phyloP scores from a whole-genome alignment of 2,888 invertebrate species.

The Eristalis pertinax region DNA sequence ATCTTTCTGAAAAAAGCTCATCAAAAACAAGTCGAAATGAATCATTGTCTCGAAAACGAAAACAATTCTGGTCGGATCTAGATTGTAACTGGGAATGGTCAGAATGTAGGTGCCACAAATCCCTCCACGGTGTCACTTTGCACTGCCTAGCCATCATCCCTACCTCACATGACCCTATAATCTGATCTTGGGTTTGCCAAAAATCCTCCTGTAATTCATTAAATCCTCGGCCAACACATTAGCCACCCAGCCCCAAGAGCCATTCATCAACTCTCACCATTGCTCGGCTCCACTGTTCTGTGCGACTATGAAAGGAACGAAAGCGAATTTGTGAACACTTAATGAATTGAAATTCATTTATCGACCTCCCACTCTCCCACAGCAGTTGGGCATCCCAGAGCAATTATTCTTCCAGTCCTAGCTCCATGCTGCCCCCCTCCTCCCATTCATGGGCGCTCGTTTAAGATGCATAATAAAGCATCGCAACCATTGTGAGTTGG shows the following conservation, averaged over 20 bases:
- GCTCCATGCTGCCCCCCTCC: neutral
- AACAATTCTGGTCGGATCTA: no score
- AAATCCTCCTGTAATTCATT: neutral
- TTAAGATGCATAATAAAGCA: constrained; percentile 46
- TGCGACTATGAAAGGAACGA: constrained; percentile 5
- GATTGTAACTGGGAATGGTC: no score
- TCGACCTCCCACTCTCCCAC: constrained; percentile 24
- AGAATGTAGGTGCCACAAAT: no score
- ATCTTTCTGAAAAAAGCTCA: no score
- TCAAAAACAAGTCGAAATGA: no score
- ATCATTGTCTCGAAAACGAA: no score
- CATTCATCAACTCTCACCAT: neutral
- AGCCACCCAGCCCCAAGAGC: neutral
- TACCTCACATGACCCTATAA: neutral
- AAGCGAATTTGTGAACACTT: constrained; percentile 59
- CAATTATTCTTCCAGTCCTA: constrained; percentile 55
- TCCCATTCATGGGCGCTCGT: constrained; percentile 19
- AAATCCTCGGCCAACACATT: neutral
- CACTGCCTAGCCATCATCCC: neutral
- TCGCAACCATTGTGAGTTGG: constrained; percentile 40
- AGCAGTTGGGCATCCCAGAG: constrained; percentile 53
- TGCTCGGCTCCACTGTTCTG: constrained; percentile 25
- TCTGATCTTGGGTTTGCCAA: neutral
- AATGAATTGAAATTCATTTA: constrained; percentile 71
- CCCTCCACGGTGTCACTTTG: neutral